Evolutionary conservation across 2,888 invertebrate genomes (phyloP).

Genomic region (Ceriagrion tenellum): DNA sequence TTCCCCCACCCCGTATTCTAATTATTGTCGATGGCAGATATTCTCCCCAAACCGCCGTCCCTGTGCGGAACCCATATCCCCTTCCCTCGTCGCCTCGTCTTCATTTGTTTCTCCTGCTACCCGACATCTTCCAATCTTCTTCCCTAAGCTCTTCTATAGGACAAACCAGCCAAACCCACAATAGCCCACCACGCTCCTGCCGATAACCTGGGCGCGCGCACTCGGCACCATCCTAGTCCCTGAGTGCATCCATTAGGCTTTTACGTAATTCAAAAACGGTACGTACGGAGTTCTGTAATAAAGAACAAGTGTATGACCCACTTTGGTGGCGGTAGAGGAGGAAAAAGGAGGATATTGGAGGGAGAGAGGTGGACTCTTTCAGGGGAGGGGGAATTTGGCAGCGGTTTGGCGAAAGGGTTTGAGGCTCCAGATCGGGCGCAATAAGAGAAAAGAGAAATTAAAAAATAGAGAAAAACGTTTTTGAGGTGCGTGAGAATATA

Average conservation of each 20-base stretch:
- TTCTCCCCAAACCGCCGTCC: background rate
- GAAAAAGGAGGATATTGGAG: background rate
- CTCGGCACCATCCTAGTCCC: constrained; percentile 25
- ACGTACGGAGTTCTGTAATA: constrained; percentile 43
- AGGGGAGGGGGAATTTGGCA: background rate
- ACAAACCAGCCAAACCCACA: background rate
- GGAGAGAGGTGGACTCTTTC: constrained; percentile 14
- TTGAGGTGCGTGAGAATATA: too few species aligned
- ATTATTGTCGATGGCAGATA: background rate
- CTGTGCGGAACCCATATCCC: background rate
- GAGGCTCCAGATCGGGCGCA: background rate
- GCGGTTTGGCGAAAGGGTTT: background rate
- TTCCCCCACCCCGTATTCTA: background rate
- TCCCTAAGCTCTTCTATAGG: background rate
- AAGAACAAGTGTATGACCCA: constrained; percentile 57
- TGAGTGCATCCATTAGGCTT: constrained; percentile 60
- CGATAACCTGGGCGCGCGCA: background rate
- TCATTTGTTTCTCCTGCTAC: background rate
- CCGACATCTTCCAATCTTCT: background rate
- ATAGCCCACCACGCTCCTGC: background rate
- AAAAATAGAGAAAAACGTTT: too few species aligned
- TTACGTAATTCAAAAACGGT: constrained; percentile 53
- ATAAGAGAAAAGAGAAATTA: too few species aligned
- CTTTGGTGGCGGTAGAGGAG: background rate
- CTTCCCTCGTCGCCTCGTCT: background rate